Conservation (phyloP, 2,797 vertebrate species). For the Philypnodon macrostomus region DNA sequence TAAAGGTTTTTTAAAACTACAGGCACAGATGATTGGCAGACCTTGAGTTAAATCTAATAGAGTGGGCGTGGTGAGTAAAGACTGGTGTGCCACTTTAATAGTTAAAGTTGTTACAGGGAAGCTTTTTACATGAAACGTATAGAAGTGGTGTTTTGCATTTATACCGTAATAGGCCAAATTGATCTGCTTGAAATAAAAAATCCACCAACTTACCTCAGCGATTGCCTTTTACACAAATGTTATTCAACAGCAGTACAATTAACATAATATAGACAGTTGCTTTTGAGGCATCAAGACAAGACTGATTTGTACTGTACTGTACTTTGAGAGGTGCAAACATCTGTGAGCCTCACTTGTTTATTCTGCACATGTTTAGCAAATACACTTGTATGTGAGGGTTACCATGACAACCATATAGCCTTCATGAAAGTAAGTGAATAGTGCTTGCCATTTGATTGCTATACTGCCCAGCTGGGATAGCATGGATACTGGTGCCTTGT, state of each 20-base stretch:
- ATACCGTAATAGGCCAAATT: too few species aligned
- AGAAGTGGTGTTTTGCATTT: too few species aligned
- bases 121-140: too few species aligned
- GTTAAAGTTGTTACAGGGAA: conserved; percentile 13
- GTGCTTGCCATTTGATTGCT: conserved; percentile 34
- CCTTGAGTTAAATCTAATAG: conserved; percentile 37
- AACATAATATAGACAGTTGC: conserved; percentile 28
- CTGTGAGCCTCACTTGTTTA: conserved; percentile 34
- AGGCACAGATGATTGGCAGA: conserved; percentile 37
- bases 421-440: conserved; percentile 61
- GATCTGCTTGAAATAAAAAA: too few species aligned
- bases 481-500: too few species aligned
- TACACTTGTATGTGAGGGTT: conserved; percentile 43
- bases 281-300: conserved; percentile 11
- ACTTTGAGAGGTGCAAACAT: conserved; percentile 36
- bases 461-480: conserved; percentile 20
- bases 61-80: conserved; percentile 14
- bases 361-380: conserved; percentile 43
- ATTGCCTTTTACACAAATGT: too few species aligned
- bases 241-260: conserved; percentile 35
- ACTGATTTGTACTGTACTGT: conserved; percentile 23
- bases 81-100: conserved; percentile 22
- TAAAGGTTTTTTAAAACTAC: conserved; percentile 23
- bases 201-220: too few species aligned
- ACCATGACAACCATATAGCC: conserved; percentile 47